Evolutionary conservation across 2,797 vertebrate genomes (phyloP).

Genomic region (Platyrinchus mystaceus): DNA sequence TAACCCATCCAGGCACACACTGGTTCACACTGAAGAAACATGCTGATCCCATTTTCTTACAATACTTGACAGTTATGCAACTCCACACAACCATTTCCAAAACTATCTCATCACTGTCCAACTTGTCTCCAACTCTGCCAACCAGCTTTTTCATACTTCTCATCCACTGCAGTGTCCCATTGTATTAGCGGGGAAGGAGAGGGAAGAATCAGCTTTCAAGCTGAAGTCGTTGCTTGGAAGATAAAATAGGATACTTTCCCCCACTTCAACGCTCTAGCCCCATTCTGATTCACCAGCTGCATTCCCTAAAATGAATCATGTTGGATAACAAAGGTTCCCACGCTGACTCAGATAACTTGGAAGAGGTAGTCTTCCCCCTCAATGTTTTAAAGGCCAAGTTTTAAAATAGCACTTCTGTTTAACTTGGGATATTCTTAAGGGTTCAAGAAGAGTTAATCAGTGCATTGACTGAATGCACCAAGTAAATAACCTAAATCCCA

Average conservation of each 20-base stretch:
- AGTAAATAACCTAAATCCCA: not conserved
- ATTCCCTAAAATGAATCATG: not conserved
- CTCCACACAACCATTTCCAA: not conserved
- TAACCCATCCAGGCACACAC: not conserved
- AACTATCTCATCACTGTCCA: not conserved
- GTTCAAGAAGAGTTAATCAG: not conserved
- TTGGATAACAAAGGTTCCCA: conserved; percentile 3
- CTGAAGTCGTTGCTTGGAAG: not conserved
- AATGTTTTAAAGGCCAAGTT: not conserved
- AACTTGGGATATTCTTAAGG: not conserved
- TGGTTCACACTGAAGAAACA: not conserved
- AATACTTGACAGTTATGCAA: not conserved
- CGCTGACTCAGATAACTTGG: conserved; percentile 24
- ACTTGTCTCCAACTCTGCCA: not conserved
- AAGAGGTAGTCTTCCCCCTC: conserved; percentile 10
- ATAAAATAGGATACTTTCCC: not conserved
- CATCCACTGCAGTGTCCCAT: not conserved
- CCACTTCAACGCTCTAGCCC: not conserved
- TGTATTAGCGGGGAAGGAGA: not conserved
- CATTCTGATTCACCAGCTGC: not conserved
- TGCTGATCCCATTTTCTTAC: not conserved
- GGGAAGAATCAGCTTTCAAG: not conserved
- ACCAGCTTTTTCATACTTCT: not conserved
- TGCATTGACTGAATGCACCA: not conserved
- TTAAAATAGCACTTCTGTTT: conserved; percentile 31